Conservation (phyloP, 1,140 invertebrate genomes). For the Drosophila navojoa region DNA sequence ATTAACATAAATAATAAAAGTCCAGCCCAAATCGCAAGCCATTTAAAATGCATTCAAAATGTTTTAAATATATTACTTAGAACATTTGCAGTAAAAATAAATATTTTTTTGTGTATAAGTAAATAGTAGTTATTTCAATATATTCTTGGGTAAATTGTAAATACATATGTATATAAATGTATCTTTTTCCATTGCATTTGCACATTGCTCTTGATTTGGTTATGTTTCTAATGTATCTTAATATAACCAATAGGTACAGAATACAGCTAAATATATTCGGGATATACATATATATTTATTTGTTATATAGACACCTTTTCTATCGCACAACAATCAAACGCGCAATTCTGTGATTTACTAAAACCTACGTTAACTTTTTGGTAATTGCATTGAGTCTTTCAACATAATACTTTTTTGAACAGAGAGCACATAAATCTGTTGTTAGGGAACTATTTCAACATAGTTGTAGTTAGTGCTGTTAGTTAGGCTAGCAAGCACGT, state of each 20-base stretch:
- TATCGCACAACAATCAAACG: conserved; percentile 12
- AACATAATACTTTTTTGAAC: conserved; percentile 39
- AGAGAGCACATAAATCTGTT: conserved; percentile 14
- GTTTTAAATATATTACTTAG: conserved; percentile 46
- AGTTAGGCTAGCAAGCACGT: conserved; percentile 36
- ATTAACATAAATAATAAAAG: not conserved
- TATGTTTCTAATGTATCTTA: conserved; percentile 25
- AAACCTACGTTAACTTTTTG: conserved; percentile 53
- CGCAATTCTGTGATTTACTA: conserved; percentile 12
- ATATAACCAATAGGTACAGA: conserved; percentile 18
- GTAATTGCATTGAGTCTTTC: conserved; percentile 48
- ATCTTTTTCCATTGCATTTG: conserved; percentile 26
- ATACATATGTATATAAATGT: conserved; percentile 54
- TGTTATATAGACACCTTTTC: conserved; percentile 21
- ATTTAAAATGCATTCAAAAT: conserved; percentile 8
- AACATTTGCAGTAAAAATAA: conserved; percentile 53
- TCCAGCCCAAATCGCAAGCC: conserved; percentile 6
- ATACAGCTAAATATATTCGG: conserved; percentile 17
- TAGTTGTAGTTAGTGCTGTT: too few relatives aligned
- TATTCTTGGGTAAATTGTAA: conserved; percentile 49
- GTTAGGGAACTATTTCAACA: too few relatives aligned
- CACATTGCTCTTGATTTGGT: conserved; percentile 41
- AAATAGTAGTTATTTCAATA: not conserved
- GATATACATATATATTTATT: conserved; percentile 5
- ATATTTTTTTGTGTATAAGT: conserved; percentile 9